A percentile compares a stretch with the other conserved stretches of the same genome.
These are phyloP conservation scores for Tetranychus urticae DNA, from an alignment of 1,140 invertebrate genomes.

Conservation along the genomic window DNA sequence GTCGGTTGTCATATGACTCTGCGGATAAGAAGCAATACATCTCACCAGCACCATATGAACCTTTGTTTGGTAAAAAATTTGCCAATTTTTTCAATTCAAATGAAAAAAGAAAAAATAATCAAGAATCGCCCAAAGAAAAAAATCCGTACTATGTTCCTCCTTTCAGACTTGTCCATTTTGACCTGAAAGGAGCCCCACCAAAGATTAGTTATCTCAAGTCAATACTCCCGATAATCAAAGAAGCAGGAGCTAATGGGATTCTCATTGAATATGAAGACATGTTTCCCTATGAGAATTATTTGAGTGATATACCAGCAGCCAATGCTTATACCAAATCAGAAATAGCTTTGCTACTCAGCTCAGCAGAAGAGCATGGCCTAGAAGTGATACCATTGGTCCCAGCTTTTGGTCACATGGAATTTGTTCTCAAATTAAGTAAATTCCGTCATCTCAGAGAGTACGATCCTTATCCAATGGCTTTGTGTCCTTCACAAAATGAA, in stretches of 20 bases:
- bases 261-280: constrained; percentile 92
- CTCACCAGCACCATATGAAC: too few species aligned
- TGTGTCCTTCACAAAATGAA: constrained; percentile 50
- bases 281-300: constrained; percentile 59
- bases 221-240: constrained; percentile 26
- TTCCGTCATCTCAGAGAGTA: constrained; percentile 53
- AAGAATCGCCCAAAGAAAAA: not conserved
- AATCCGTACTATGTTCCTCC: constrained; percentile 8
- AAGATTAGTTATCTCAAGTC: constrained; percentile 38
- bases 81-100: not conserved
- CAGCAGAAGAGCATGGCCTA: constrained; percentile 38
- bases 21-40: too few species aligned
- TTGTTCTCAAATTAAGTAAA: constrained; percentile 52
- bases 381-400: constrained; percentile 76
- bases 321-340: constrained; percentile 51
- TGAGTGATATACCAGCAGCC: constrained; percentile 38
- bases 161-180: constrained; percentile 37
- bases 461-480: constrained; percentile 44
- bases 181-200: constrained; percentile 47
- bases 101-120: not conserved
- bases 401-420: constrained; percentile 86
- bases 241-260: constrained; percentile 62
- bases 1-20: too few species aligned
- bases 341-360: constrained; percentile 33
- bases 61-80: not conserved